A percentile compares a stretch with the other conserved stretches of the same genome.
phyloP scores from a whole-genome alignment of 1,140 invertebrate genomes.

The Grapholita molesta region DNA sequence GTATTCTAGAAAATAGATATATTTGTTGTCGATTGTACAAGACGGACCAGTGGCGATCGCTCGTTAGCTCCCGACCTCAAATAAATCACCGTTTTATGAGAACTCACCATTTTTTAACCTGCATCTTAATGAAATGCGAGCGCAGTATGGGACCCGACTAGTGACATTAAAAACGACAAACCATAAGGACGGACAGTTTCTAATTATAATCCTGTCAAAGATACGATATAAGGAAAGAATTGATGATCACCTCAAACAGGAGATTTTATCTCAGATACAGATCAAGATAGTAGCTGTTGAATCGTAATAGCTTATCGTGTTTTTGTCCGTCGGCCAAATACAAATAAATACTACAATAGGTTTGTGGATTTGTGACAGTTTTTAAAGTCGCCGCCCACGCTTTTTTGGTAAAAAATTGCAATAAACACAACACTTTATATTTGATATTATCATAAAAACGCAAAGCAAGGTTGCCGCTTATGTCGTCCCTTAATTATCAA shows the following conservation, averaged over 20 bases:
- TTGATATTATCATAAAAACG: background rate
- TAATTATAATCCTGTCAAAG: constrained; percentile 78
- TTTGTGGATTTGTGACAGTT: constrained; percentile 6
- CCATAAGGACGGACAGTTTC: constrained; percentile 73
- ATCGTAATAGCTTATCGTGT: constrained; percentile 48
- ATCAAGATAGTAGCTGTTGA: constrained; percentile 55
- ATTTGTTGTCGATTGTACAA: background rate
- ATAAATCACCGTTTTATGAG: constrained; percentile 76
- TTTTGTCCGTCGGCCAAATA: constrained; percentile 34
- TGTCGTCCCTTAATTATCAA: no score
- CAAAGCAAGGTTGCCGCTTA: background rate
- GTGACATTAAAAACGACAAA: constrained; percentile 76
- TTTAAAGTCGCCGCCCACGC: background rate
- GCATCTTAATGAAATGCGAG: constrained; percentile 73
- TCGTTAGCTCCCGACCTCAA: constrained; percentile 70
- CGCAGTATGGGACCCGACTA: constrained; percentile 74
- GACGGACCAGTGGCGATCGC: constrained; percentile 43
- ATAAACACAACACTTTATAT: background rate
- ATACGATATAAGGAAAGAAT: constrained; percentile 68
- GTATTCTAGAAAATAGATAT: background rate
- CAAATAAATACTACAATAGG: constrained; percentile 17
- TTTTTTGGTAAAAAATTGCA: background rate
- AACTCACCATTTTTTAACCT: constrained; percentile 71
- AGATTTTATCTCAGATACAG: constrained; percentile 61
- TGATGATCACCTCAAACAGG: constrained; percentile 68